Evolutionary conservation across 2,888 invertebrate genomes (phyloP), one percentile per base, ranked within the genome.

Genomic region (Athalia cordata): DNA sequence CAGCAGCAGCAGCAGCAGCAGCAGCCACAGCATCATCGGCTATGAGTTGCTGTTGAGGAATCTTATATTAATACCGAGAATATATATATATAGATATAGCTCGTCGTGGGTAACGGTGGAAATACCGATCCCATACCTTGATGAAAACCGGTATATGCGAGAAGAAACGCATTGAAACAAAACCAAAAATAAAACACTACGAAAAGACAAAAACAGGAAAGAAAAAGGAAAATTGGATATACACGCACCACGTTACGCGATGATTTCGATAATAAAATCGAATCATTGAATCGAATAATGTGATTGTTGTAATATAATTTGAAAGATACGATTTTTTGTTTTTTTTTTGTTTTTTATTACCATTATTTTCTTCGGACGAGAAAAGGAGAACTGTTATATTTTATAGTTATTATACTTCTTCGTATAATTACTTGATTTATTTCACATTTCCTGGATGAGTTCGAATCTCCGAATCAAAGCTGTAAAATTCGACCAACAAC

Each of bases 51-150:
- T 45, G 72, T 59, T 43, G 52, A 61, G 75, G 75, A 75, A 75
- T 75, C 64, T 75, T 64, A 75, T 75, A 29, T 29, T 62, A 75
- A 75, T 52, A 64, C 59, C 29, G 29, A 29, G 29, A 29, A 29
- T 29, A 29, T 29, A 29, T 29, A 29, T 29, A 29, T 29, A 29
- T 29, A 59, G 50, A 55, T 55, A 55, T 29, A 62, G 61, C 59
- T 57, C 59, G 57, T 57, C 43, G 75, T 62, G 61, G 75, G 61
- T 64, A 75, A 75, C 75, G 75, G 75, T 75, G 75, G 75, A 75
- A 75, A 75, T 75, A 75, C 64, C 75, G 49, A 61, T 72, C 57
- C 72, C 59, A 72, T 72, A 59, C 8, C 72, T 59, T 29, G 52
- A 29, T 29, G 29, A 50, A 75, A 75, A 75, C 75, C 75, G 75